Percentiles rank a stretch among this genome's conserved stretches.
Conservation (phyloP, 2,797 vertebrate species). For the Dendrocincla tyrannina region DNA sequence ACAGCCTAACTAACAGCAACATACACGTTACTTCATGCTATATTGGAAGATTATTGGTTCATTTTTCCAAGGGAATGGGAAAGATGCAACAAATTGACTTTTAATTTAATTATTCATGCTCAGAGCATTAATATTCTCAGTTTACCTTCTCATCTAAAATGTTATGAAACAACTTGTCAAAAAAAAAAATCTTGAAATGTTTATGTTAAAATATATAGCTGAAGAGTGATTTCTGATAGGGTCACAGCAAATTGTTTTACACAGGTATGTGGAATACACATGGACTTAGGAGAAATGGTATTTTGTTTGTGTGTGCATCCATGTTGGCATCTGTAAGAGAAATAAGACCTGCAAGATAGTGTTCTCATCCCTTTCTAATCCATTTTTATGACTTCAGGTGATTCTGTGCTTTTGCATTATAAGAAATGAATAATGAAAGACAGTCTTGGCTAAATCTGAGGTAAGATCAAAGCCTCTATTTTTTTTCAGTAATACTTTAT, state of each 20-base stretch:
- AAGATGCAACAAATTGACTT: background rate
- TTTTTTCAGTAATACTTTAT: background rate
- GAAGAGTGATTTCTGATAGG: background rate
- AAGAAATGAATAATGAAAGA: background rate
- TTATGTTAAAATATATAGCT: background rate
- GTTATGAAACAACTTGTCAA: background rate
- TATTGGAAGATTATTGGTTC: background rate
- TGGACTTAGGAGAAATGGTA: background rate
- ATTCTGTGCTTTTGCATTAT: background rate
- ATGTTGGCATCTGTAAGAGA: background rate
- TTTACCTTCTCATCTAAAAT: background rate
- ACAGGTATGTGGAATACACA: background rate
- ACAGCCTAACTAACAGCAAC: background rate
- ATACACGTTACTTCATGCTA: fast-evolving
- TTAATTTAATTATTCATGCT: background rate
- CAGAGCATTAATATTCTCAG: background rate
- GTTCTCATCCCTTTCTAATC: background rate
- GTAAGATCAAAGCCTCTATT: background rate
- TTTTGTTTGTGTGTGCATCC: background rate
- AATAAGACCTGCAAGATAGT: background rate
- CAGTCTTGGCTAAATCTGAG: background rate
- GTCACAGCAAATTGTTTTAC: background rate
- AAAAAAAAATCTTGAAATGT: background rate
- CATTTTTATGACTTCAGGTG: background rate
- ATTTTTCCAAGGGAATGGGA: background rate